A percentile compares a stretch with the other conserved stretches of the same genome.
These are phyloP conservation scores for Leptopilina clavipes DNA, from an alignment of 1,140 invertebrate species.

Conservation along the genomic window DNA sequence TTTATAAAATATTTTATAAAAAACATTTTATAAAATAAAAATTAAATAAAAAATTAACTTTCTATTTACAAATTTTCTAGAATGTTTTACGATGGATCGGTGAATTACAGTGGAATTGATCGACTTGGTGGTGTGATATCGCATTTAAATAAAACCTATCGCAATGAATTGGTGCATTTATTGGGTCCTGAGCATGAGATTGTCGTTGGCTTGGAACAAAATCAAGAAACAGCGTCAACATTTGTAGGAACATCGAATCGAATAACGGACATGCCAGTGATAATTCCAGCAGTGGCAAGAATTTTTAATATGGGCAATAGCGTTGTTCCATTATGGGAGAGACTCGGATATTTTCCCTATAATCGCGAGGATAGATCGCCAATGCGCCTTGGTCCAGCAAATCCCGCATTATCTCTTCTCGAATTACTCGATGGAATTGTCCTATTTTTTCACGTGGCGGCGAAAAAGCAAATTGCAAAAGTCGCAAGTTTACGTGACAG, in stretches of 20 bases:
- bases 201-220: conserved; percentile 65
- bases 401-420: conserved; percentile 72
- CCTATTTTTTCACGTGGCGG: conserved; percentile 81
- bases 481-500: conserved; percentile 77
- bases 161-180: conserved; percentile 71
- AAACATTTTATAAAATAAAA: too few species aligned
- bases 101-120: conserved; percentile 81
- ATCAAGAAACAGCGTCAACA: conserved; percentile 50
- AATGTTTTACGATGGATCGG: conserved; percentile 78
- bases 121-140: conserved; percentile 82
- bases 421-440: conserved; percentile 82
- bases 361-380: conserved; percentile 59
- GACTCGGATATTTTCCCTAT: conserved; percentile 62
- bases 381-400: conserved; percentile 65
- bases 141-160: conserved; percentile 80
- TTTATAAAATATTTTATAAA: too few species aligned
- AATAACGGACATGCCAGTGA: conserved; percentile 55
- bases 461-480: conserved; percentile 83
- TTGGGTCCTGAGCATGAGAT: conserved; percentile 73
- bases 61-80: conserved; percentile 49
- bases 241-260: conserved; percentile 46
- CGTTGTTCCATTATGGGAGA: conserved; percentile 58
- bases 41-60: too few species aligned
- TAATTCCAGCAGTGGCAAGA: conserved; percentile 59
- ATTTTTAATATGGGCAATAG: conserved; percentile 58